A percentile compares a stretch with the other conserved stretches of the same genome.
Conservation (phyloP, 2,113 vertebrate genomes). For the Dendropsophus ebraccatus region DNA sequence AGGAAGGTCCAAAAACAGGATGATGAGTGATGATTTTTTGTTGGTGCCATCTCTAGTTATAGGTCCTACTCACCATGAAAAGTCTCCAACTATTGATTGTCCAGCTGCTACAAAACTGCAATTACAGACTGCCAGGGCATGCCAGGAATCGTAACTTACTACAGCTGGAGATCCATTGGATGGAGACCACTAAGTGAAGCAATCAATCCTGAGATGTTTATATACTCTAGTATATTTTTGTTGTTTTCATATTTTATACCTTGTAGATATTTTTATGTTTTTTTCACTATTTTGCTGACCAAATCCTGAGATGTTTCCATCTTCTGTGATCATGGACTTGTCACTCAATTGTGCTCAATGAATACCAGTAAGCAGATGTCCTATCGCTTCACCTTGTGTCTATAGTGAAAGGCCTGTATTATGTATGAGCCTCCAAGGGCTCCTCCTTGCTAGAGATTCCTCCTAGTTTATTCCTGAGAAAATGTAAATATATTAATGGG, state of each 20-base stretch:
- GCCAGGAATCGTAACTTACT: background rate
- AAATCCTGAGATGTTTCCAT: conserved; percentile 26
- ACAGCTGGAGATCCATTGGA: background rate
- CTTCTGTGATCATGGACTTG: background rate
- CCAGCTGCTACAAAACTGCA: background rate
- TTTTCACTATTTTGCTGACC: background rate
- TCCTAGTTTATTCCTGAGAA: background rate
- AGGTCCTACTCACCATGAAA: background rate
- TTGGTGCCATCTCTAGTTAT: background rate
- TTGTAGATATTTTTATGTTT: conserved; percentile 25
- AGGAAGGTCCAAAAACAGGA: background rate
- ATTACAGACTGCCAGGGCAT: background rate
- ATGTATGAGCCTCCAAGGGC: background rate
- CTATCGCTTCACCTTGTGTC: background rate
- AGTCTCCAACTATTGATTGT: background rate
- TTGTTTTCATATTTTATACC: background rate
- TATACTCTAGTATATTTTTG: background rate
- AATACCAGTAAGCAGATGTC: background rate
- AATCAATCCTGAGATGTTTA: background rate
- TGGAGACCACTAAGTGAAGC: background rate
- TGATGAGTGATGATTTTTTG: too few relatives aligned
- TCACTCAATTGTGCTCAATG: background rate
- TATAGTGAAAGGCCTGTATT: background rate
- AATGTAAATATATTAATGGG: background rate
- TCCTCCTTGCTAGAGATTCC: background rate